Evolutionary conservation across 2,888 invertebrate species (phyloP), one percentile per base, ranked within the genome.

Genomic region (Patella pellucida): DNA sequence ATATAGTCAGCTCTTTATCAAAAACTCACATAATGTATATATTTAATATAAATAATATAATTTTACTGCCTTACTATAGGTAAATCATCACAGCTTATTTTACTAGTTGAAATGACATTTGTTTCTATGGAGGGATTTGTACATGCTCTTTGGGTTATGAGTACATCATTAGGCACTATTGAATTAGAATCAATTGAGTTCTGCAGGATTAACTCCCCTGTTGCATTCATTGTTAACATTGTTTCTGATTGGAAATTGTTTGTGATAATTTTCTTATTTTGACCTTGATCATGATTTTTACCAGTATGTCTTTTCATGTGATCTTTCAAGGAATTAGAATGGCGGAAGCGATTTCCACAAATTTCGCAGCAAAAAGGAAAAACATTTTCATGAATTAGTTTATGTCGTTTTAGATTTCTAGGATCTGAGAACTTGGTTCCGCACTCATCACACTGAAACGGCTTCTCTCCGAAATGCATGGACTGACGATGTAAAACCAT

Each of bases 311-410:
- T 77, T 56, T 76, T 75, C 72, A 84, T 31, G 69, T 87, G 86
- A 14, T 82, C 80, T 71, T 86, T 86, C 52, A 85, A 76, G 15
- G 86, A 84, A 74, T 86, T 86, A 15, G 86, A 85, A 72, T 86
- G 86, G 23, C 86, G 76, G 74, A 83, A 86, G n/a, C 81, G 75
- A 68, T 86, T 85, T n/a, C 79, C 79, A 75, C 86, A 86, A n/a
- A 80, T 77, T 2, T 77, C 71, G 52, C 86, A 86, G 4, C 82
- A 69, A 74, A 85, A 86, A 1, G 86, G 86, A 69, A 81, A 86
- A 19, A 77, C 71, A 74, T 82, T 82, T n/a, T 82, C 76, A 56
- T 87, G 87, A 67, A 85, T 86, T 14, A 82, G 81, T 73, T 82
- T 80, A 76, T 87, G 87, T 2, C 87, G 76, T 67, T 82, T 82